phyloP scores from a whole-genome alignment of 1,140 invertebrate species.

The Caenorhabditis briggsae region DNA sequence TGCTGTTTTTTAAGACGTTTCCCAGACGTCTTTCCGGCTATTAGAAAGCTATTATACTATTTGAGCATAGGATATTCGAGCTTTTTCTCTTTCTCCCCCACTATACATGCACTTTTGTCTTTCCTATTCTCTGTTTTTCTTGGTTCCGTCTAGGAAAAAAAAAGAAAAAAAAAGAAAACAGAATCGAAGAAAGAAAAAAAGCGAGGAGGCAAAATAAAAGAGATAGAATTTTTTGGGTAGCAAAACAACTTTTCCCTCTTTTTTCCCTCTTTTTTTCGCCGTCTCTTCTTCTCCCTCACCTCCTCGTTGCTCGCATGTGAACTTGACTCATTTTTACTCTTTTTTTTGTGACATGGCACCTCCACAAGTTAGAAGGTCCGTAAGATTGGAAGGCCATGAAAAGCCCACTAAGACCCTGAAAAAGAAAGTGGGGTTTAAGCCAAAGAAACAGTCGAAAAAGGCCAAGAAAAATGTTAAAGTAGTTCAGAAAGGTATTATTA shows the following conservation, averaged over 20 bases:
- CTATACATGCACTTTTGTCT: not conserved
- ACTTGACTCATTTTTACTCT: conserved; percentile 12
- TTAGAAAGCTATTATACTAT: not conserved
- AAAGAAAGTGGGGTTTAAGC: conserved; percentile 10
- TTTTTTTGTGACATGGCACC: not conserved
- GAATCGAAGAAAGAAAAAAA: not conserved
- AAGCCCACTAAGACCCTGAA: not conserved
- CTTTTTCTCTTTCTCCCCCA: not conserved
- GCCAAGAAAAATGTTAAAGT: not conserved
- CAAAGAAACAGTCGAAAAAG: conserved; percentile 29
- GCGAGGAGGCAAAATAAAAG: conserved; percentile 4
- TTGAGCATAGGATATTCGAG: conserved; percentile 5
- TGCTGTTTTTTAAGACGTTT: not conserved
- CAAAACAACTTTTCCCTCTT: conserved; percentile 40
- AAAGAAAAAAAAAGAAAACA: not conserved
- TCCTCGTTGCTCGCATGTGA: conserved; percentile 3
- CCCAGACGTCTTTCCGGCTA: too few relatives aligned
- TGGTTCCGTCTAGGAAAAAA: not conserved
- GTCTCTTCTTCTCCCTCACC: not conserved
- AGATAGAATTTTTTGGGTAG: conserved; percentile 40
- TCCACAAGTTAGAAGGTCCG: conserved; percentile 37
- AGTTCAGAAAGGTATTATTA: not conserved
- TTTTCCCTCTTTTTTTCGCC: not conserved
- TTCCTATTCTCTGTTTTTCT: not conserved
- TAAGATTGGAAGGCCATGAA: conserved; percentile 1